Percentiles rank a stretch among this genome's conserved stretches.
phyloP scores from a whole-genome alignment of 2,888 invertebrate species.

The Omphaloscelis lunosa region DNA sequence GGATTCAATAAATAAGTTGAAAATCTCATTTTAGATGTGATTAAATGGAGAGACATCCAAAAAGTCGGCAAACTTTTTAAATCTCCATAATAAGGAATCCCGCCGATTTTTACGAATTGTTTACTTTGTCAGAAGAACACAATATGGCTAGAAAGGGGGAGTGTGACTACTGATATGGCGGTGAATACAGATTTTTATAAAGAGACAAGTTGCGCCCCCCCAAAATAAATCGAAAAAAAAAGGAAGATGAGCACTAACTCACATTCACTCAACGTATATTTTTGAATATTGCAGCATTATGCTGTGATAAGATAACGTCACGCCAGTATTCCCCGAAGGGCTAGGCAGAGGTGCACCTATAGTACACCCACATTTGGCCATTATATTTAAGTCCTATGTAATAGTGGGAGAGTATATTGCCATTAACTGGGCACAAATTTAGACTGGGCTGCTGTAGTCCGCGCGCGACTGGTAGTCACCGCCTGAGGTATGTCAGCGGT shows the following conservation, averaged over 20 bases:
- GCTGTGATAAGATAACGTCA: neutral
- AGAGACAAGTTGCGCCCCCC: neutral
- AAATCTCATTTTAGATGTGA: neutral
- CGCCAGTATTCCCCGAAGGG: neutral
- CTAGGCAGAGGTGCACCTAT: neutral
- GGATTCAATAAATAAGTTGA: neutral
- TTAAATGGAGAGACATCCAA: neutral
- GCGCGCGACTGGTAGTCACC: no score
- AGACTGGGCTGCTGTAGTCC: neutral
- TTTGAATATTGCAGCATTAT: neutral
- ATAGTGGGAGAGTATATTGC: neutral
- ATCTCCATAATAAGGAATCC: neutral
- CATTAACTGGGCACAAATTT: neutral
- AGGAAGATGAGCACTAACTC: neutral
- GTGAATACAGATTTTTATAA: neutral
- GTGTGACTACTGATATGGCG: neutral
- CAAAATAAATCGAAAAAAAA: neutral
- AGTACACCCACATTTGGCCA: neutral
- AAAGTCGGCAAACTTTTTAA: neutral
- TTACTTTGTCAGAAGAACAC: neutral
- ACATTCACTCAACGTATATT: neutral
- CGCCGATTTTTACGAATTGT: no score
- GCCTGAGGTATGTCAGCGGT: no score
- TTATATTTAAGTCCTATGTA: neutral
- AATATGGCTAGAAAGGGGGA: neutral